Percentiles rank a stretch among this genome's conserved stretches.
These are phyloP conservation scores for Pavo muticus DNA, from an alignment of 2,113 vertebrate species.

Conservation along the genomic window DNA sequence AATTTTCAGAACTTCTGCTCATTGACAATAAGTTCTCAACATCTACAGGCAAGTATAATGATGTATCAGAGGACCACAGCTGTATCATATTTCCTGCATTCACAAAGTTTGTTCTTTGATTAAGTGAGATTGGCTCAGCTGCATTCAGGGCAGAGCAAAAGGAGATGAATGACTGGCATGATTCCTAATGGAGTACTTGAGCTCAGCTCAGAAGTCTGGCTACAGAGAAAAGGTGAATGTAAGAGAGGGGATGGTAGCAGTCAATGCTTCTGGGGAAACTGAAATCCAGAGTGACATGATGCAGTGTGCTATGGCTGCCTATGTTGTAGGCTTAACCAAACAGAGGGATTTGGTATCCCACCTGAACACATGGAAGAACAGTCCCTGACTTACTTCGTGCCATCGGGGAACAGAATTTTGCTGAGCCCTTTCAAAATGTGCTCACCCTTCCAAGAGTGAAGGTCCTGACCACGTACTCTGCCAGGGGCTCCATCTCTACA, in stretches of 20 bases:
- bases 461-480: slow-evolving; percentile 96
- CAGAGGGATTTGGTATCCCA: neutral
- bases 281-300: neutral
- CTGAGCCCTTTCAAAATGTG: neutral
- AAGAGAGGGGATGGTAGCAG: neutral
- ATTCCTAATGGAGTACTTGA: neutral
- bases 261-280: neutral
- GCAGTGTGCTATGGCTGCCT: neutral
- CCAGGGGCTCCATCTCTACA: slow-evolving; percentile 95
- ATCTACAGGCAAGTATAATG: neutral
- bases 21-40: neutral
- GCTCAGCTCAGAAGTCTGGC: neutral
- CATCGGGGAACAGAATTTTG: neutral
- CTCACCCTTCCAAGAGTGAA: slow-evolving; percentile 97
- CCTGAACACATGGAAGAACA: fast-evolving
- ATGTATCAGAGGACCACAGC: neutral
- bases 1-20: neutral
- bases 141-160: neutral
- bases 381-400: neutral
- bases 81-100: neutral
- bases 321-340: neutral
- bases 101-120: neutral
- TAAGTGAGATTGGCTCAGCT: neutral
- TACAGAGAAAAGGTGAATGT: neutral
- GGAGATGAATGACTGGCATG: neutral